Conservation (phyloP, 2,113 vertebrate genomes). For the Spea bombifrons region DNA sequence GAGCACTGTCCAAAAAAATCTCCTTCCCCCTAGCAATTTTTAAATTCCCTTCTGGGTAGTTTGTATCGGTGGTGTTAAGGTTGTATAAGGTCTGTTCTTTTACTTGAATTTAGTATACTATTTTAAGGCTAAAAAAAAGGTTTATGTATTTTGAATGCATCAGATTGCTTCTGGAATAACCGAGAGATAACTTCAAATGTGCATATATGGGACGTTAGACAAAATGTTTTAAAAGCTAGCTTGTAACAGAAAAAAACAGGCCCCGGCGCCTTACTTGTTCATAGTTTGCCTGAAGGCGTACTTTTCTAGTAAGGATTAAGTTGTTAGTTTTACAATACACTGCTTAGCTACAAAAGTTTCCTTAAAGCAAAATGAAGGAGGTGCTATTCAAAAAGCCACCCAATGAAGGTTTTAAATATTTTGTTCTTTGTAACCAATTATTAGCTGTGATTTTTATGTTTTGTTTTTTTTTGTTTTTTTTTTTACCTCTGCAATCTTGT, state of each 20-base stretch:
- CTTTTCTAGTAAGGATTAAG: conserved; percentile 56
- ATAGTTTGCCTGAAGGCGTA: conserved; percentile 54
- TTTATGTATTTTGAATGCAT: too few relatives aligned
- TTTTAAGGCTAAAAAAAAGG: too few relatives aligned
- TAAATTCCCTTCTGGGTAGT: too few relatives aligned
- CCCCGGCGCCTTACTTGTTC: conserved; percentile 29
- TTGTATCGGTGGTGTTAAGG: too few relatives aligned
- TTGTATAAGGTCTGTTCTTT: too few relatives aligned
- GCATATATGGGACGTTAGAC: neutral
- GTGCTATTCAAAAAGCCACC: conserved; percentile 48
- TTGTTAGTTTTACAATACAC: conserved; percentile 52
- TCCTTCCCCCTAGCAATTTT: too few relatives aligned
- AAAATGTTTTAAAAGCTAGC: neutral
- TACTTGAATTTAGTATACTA: too few relatives aligned
- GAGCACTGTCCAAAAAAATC: too few relatives aligned
- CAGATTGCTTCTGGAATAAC: too few relatives aligned
- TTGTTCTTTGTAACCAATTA: conserved; percentile 4
- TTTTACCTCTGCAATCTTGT: too few relatives aligned
- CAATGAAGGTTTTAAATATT: conserved; percentile 17
- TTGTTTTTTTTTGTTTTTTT: neutral
- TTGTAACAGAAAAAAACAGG: too few relatives aligned
- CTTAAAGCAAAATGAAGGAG: conserved; percentile 48
- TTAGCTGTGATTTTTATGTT: neutral
- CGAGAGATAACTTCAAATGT: too few relatives aligned
- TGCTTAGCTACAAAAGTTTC: conserved; percentile 50